phyloP scores from a whole-genome alignment of 2,888 invertebrate species.

The Agapostemon virescens region DNA sequence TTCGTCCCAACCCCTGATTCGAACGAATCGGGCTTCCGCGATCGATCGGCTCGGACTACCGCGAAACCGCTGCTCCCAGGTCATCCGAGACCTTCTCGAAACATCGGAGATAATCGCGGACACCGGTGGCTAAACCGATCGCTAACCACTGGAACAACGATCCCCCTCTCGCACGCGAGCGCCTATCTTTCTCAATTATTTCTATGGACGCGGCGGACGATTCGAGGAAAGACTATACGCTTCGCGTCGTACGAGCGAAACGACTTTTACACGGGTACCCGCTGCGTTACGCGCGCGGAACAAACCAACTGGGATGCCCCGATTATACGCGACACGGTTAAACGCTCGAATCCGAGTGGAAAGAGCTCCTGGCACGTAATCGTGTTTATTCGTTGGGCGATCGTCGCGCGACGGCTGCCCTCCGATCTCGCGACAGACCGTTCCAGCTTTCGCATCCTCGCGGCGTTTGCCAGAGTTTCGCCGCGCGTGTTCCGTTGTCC shows the following conservation, averaged over 20 bases:
- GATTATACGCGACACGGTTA: neutral
- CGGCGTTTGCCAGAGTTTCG: neutral
- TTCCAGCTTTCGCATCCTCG: neutral
- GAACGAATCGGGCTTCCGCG: slow-evolving; percentile 23
- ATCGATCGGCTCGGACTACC: slow-evolving; percentile 18
- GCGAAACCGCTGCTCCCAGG: slow-evolving; percentile 4
- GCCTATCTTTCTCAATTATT: neutral
- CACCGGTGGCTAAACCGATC: neutral
- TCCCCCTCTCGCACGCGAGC: neutral
- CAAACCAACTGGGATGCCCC: neutral
- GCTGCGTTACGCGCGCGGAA: too few relatives aligned
- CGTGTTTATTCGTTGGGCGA: neutral
- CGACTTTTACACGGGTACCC: neutral
- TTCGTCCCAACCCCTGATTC: neutral
- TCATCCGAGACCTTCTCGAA: slow-evolving; percentile 7
- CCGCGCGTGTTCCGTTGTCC: too few relatives aligned
- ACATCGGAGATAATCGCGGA: neutral
- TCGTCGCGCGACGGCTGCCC: neutral
- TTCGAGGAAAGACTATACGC: neutral
- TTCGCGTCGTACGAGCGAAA: neutral
- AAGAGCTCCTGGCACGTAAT: neutral
- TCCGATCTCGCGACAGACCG: neutral
- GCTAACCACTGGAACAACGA: neutral
- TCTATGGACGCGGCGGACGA: neutral
- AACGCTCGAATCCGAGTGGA: neutral